Conservation (phyloP, 2,113 vertebrate species). For the Tretioscincus oriximinensis region DNA sequence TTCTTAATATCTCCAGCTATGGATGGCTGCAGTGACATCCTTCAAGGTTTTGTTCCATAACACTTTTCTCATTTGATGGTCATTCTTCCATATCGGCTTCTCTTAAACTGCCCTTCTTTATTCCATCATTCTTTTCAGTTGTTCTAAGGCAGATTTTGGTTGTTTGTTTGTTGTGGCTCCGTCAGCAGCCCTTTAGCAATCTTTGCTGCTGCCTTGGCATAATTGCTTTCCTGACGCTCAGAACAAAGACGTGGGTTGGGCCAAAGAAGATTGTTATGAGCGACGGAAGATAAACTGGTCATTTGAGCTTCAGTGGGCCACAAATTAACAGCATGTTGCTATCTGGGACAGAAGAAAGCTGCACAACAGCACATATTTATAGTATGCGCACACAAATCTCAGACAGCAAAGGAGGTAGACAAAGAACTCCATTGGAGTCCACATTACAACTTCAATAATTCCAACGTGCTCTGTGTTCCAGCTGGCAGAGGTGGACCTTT, state of each 20-base stretch:
- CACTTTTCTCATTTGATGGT: too few species aligned
- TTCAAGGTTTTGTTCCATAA: too few species aligned
- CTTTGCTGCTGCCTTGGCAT: neutral
- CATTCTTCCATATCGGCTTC: too few species aligned
- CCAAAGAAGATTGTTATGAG: neutral
- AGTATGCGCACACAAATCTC: too few species aligned
- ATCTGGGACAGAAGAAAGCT: too few species aligned
- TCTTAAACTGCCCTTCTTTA: too few species aligned
- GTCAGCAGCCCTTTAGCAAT: neutral
- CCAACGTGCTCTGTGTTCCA: slow-evolving; percentile 11
- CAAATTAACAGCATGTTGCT: neutral
- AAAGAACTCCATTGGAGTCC: neutral
- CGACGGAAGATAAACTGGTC: neutral
- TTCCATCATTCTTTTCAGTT: too few species aligned
- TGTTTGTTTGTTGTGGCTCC: neutral
- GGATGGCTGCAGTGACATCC: too few species aligned
- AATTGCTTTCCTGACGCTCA: neutral
- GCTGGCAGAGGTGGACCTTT: slow-evolving; percentile 29
- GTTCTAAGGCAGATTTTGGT: neutral
- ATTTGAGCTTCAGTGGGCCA: neutral
- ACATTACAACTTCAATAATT: too few species aligned
- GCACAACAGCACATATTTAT: too few species aligned
- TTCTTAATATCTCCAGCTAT: too few species aligned
- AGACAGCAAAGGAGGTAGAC: neutral
- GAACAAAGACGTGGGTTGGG: neutral